Percentiles rank a stretch among this genome's conserved stretches.
These are phyloP conservation scores for Eurytoma californica DNA, from an alignment of 2,888 invertebrate genomes.

Conservation along the genomic window DNA sequence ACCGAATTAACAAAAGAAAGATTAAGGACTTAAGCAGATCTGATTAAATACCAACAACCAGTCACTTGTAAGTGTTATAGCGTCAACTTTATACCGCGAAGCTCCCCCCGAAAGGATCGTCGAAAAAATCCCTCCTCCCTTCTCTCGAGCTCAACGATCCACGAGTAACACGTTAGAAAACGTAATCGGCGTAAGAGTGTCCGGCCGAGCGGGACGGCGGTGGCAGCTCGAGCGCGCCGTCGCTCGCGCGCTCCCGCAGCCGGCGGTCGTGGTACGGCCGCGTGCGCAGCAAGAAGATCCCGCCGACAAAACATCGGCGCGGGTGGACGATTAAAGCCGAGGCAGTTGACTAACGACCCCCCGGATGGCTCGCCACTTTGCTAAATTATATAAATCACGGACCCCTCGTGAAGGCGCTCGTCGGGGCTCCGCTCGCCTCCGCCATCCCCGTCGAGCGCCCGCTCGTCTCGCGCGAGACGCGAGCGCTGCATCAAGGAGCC, in stretches of 20 bases:
- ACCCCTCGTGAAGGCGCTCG: conserved; percentile 25
- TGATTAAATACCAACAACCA: too few relatives aligned
- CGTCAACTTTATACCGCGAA: too few relatives aligned
- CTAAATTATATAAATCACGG: conserved; percentile 74
- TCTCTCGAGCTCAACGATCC: background rate
- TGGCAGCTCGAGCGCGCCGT: background rate
- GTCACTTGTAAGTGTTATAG: too few relatives aligned
- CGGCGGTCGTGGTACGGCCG: background rate
- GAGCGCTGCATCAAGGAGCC: conserved; percentile 36
- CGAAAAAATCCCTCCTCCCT: too few relatives aligned
- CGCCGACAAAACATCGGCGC: background rate
- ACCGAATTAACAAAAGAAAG: too few relatives aligned
- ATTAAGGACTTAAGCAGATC: too few relatives aligned
- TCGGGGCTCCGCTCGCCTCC: background rate
- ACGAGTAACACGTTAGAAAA: conserved; percentile 16
- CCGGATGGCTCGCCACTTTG: conserved; percentile 65
- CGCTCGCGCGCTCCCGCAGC: background rate
- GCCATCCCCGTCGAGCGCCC: background rate
- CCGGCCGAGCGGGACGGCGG: conserved; percentile 19
- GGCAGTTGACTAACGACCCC: conserved; percentile 65
- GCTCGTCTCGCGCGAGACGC: background rate
- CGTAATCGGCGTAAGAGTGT: conserved; percentile 30
- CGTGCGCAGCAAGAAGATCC: background rate
- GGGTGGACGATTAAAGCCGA: background rate
- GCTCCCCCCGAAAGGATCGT: too few relatives aligned